A percentile compares a stretch with the other conserved stretches of the same genome.
Conservation (phyloP, 2,113 vertebrate genomes). For the Siphamia tubifer region DNA sequence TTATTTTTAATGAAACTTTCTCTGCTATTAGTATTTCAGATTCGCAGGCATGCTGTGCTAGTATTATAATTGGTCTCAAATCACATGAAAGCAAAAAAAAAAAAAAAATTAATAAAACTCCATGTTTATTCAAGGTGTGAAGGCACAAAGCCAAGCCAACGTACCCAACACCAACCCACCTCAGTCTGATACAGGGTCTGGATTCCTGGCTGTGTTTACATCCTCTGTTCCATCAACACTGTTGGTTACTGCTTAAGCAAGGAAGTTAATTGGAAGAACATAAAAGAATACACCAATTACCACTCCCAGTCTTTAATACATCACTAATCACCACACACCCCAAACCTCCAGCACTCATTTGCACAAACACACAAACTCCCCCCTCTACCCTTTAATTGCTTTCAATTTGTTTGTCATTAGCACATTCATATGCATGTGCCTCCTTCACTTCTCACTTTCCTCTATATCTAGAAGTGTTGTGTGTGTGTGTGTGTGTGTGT, state of each 20-base stretch:
- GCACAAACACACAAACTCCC: background rate
- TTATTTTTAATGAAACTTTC: no score
- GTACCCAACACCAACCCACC: background rate
- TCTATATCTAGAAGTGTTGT: background rate
- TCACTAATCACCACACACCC: background rate
- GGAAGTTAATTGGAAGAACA: slow-evolving; percentile 41
- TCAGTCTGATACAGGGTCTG: background rate
- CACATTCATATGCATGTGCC: background rate
- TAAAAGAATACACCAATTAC: slow-evolving; percentile 28
- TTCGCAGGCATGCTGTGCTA: no score
- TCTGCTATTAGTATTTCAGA: no score
- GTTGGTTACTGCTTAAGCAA: slow-evolving; percentile 7
- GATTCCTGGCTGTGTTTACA: background rate
- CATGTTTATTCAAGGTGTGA: background rate
- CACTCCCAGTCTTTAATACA: slow-evolving; percentile 24
- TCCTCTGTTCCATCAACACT: background rate
- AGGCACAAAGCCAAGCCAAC: no score
- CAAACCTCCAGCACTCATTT: background rate
- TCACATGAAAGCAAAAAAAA: background rate
- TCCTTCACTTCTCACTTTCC: background rate
- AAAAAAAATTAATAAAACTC: background rate
- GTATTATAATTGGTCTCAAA: background rate
- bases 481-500: no score
- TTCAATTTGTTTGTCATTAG: slow-evolving; percentile 54
- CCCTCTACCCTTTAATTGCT: slow-evolving; percentile 43